Evolutionary conservation across 2,113 vertebrate genomes (phyloP).

Genomic region (Gnathonemus longibarbis): DNA sequence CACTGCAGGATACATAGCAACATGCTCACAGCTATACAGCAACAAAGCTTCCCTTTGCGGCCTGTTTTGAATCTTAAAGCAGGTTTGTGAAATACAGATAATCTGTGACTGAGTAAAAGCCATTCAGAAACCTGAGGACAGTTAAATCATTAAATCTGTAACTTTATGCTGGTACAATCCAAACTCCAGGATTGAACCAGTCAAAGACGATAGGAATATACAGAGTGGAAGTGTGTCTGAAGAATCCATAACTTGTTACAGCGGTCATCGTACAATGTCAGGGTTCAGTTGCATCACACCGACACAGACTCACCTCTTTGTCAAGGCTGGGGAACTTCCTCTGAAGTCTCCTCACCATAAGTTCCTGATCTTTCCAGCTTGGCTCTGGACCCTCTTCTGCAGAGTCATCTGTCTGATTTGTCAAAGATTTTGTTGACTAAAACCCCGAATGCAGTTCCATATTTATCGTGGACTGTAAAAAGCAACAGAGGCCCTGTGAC

Average conservation of each 20-base stretch:
- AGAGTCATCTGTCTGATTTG: constrained; percentile 52
- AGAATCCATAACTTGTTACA: neutral
- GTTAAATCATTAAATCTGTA: neutral
- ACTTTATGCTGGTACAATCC: neutral
- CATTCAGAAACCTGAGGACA: neutral
- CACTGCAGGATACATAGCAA: neutral
- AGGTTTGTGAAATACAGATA: neutral
- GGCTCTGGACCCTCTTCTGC: constrained; percentile 48
- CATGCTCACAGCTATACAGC: neutral
- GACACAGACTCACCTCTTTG: constrained; percentile 62
- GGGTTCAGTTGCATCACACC: neutral
- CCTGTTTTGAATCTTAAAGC: neutral
- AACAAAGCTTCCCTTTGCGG: neutral
- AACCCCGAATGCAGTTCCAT: neutral
- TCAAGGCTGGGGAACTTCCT: constrained; percentile 67
- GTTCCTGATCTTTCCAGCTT: constrained; percentile 67
- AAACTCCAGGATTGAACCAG: neutral
- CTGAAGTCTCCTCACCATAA: constrained; percentile 67
- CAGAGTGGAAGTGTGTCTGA: neutral
- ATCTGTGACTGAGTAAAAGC: neutral
- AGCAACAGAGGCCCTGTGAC: constrained; percentile 31
- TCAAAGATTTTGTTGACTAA: constrained; percentile 32
- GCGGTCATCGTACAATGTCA: neutral
- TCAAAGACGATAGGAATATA: neutral
- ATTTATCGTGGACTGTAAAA: neutral